A percentile compares a stretch with the other conserved stretches of the same genome.
These are phyloP conservation scores for Neogale vison DNA, from an alignment of 2,113 vertebrate genomes.

Conservation along the genomic window DNA sequence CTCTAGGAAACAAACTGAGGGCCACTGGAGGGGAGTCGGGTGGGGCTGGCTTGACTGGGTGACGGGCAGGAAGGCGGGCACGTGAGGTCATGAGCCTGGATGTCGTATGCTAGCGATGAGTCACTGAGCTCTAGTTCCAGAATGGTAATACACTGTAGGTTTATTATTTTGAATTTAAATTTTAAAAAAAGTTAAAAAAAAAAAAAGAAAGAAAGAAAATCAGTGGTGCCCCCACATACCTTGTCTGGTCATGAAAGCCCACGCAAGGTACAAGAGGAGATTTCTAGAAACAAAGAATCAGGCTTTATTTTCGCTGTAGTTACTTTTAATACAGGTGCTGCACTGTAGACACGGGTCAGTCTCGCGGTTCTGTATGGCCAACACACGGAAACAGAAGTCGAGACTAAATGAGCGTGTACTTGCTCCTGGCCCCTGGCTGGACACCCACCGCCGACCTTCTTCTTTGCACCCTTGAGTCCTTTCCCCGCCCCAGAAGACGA, in stretches of 20 bases:
- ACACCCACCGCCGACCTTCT: not conserved
- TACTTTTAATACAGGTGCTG: slow-evolving; percentile 34
- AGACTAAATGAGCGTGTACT: not conserved
- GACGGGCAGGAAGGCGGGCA: not conserved
- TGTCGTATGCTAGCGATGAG: not conserved
- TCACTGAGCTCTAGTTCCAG: not conserved
- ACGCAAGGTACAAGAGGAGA: slow-evolving; percentile 25
- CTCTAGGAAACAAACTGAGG: not conserved
- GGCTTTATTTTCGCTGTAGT: slow-evolving; percentile 59
- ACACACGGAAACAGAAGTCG: not conserved
- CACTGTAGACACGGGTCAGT: slow-evolving; percentile 13
- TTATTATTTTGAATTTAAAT: not conserved
- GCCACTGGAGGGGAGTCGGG: not conserved
- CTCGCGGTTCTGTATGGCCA: not conserved
- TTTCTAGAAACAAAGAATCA: slow-evolving; percentile 54
- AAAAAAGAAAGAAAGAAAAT: not conserved
- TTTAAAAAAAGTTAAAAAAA: not conserved
- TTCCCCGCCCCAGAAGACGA: not conserved
- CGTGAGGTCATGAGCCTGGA: not conserved
- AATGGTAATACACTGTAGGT: not conserved
- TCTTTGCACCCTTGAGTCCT: not conserved
- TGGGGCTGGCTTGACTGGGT: not conserved
- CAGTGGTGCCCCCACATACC: not conserved
- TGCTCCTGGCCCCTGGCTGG: not conserved
- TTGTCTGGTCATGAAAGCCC: not conserved